These are phyloP conservation scores for Dorcus parallelipipedus DNA, from an alignment of 2,888 invertebrate species.

Conservation along the genomic window DNA sequence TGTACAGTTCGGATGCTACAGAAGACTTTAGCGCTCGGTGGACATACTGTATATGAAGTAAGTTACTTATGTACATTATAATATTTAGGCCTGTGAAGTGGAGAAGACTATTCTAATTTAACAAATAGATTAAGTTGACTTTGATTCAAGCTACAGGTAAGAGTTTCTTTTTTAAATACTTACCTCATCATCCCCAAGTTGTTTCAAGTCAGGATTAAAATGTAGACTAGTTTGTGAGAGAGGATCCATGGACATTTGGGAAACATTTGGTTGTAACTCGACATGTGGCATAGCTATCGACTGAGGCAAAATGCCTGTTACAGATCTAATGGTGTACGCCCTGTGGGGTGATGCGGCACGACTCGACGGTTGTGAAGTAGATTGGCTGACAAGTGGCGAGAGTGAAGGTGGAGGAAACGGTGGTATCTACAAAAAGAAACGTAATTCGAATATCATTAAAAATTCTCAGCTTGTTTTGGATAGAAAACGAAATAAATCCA, in stretches of 20 bases:
- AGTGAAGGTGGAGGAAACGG: conserved; percentile 58
- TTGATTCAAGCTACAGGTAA: too few species aligned
- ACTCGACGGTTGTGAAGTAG: conserved; percentile 76
- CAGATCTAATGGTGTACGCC: conserved; percentile 41
- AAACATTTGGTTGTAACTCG: too few species aligned
- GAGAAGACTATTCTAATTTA: too few species aligned
- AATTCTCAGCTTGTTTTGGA: neutral
- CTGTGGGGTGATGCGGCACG: conserved; percentile 65
- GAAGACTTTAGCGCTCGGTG: too few species aligned
- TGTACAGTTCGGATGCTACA: too few species aligned
- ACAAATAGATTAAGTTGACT: too few species aligned
- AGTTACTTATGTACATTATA: too few species aligned
- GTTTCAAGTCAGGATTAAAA: conserved; percentile 31
- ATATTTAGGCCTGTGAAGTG: too few species aligned
- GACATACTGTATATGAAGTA: too few species aligned
- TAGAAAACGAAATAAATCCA: neutral
- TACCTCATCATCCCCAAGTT: conserved; percentile 36
- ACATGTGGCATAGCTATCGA: conserved; percentile 2
- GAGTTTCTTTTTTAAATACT: conserved; percentile 15
- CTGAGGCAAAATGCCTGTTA: conserved; percentile 37
- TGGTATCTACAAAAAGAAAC: conserved; percentile 45
- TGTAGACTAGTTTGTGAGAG: conserved; percentile 34
- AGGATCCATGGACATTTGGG: conserved; percentile 8
- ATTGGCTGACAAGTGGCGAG: conserved; percentile 70
- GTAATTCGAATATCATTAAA: neutral